Percentiles rank a stretch among this genome's conserved stretches.
phyloP scores from a whole-genome alignment of 2,113 vertebrate genomes.

The Argyrosomus japonicus region DNA sequence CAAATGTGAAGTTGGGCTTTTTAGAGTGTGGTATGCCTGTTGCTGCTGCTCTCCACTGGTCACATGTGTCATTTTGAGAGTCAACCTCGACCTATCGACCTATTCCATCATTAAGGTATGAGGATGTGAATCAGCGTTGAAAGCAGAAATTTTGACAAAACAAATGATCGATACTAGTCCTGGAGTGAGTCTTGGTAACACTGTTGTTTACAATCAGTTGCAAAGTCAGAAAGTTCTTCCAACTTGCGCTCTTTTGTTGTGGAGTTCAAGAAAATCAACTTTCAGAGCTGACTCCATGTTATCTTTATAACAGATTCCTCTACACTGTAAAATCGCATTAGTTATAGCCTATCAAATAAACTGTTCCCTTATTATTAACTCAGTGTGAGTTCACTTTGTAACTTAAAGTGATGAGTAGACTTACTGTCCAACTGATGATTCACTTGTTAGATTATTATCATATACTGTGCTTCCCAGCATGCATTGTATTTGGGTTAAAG shows the following conservation, averaged over 20 bases:
- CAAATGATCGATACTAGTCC: not conserved
- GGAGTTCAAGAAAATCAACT: not conserved
- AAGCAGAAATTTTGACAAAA: not conserved
- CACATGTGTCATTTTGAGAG: too few relatives aligned
- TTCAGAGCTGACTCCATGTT: not conserved
- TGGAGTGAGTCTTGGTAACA: not conserved
- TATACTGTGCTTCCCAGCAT: not conserved
- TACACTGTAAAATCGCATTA: conserved; percentile 3
- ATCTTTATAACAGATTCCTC: not conserved
- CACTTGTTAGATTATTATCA: not conserved
- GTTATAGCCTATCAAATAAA: conserved; percentile 16
- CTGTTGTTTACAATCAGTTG: not conserved
- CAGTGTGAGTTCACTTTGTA: conserved; percentile 3
- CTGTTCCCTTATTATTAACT: conserved; percentile 8
- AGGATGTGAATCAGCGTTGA: not conserved
- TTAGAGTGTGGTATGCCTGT: too few relatives aligned
- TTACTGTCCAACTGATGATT: not conserved
- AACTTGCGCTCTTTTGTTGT: not conserved
- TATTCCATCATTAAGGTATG: too few relatives aligned
- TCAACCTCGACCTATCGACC: too few relatives aligned
- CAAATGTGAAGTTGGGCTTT: too few relatives aligned
- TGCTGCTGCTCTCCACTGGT: too few relatives aligned
- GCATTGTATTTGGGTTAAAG: not conserved
- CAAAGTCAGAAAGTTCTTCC: not conserved
- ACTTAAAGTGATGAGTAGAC: not conserved